These are phyloP conservation scores for Argynnis bischoffii DNA, from an alignment of 2,888 invertebrate genomes.

Conservation along the genomic window DNA sequence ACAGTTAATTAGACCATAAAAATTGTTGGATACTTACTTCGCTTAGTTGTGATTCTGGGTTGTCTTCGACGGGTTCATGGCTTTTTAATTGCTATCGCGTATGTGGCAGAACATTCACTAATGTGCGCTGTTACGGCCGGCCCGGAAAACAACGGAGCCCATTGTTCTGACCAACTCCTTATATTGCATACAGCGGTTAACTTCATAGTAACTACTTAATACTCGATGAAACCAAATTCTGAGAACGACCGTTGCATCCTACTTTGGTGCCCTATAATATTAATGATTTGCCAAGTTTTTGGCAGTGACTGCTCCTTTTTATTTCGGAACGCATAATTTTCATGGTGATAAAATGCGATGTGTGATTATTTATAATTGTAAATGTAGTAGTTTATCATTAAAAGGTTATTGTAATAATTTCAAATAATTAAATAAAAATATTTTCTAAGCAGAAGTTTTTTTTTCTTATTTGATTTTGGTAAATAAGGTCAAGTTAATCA, in stretches of 20 bases:
- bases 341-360: no score
- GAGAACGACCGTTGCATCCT: conserved; percentile 67
- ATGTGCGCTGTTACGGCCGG: conserved; percentile 65
- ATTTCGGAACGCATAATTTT: neutral
- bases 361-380: no score
- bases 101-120: conserved; percentile 71
- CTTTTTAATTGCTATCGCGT: conserved; percentile 74
- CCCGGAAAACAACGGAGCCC: conserved; percentile 66
- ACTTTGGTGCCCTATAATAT: conserved; percentile 59
- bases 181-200: conserved; percentile 73
- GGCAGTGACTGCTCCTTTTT: conserved; percentile 15
- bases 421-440: no score
- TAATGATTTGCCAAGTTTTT: conserved; percentile 40
- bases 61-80: conserved; percentile 52
- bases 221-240: conserved; percentile 68
- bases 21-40: conserved; percentile 8
- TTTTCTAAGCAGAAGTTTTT: no score
- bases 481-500: conserved; percentile 30
- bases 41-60: conserved; percentile 34
- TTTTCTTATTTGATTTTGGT: conserved; percentile 2
- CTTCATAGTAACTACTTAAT: conserved; percentile 60
- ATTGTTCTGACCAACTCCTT: conserved; percentile 72
- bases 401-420: neutral
- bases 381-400: neutral
- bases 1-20: conserved; percentile 16